These are phyloP conservation scores for Xylota segnis DNA, from an alignment of 2,888 invertebrate species.

Conservation along the genomic window DNA sequence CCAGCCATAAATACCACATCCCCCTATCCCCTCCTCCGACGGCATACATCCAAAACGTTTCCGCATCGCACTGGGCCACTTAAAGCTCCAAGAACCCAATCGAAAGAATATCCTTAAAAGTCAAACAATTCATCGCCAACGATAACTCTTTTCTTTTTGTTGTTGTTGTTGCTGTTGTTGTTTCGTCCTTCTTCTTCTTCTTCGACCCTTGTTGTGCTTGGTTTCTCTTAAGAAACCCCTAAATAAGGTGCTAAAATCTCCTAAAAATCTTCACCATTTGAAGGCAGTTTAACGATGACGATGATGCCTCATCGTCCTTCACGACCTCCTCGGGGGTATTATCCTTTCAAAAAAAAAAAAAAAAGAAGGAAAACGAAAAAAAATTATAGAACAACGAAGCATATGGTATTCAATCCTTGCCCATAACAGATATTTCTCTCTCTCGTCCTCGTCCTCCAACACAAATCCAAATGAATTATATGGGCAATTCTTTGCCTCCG, in stretches of 20 bases:
- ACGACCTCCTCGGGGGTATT: too few relatives aligned
- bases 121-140: constrained; percentile 71
- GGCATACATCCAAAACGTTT: neutral
- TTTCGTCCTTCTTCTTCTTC: neutral
- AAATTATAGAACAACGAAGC: constrained; percentile 49
- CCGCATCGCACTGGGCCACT: constrained; percentile 16
- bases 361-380: too few relatives aligned
- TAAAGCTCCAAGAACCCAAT: constrained; percentile 15
- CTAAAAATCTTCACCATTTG: constrained; percentile 71
- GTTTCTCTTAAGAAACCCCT: constrained; percentile 31
- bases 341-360: constrained; percentile 19
- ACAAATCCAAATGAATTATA: constrained; percentile 77
- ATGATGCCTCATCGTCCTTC: constrained; percentile 44
- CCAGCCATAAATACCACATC: neutral
- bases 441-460: constrained; percentile 26
- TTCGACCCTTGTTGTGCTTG: constrained; percentile 19
- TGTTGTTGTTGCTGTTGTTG: too few relatives aligned
- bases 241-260: constrained; percentile 76
- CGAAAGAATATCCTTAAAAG: constrained; percentile 63
- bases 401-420: constrained; percentile 74
- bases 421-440: constrained; percentile 58
- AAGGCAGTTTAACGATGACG: constrained; percentile 74
- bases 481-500: constrained; percentile 67
- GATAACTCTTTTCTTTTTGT: constrained; percentile 53
- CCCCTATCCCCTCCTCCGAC: neutral